Evolutionary conservation across 2,797 vertebrate genomes (phyloP).

Genomic region (Megaceryle alcyon): DNA sequence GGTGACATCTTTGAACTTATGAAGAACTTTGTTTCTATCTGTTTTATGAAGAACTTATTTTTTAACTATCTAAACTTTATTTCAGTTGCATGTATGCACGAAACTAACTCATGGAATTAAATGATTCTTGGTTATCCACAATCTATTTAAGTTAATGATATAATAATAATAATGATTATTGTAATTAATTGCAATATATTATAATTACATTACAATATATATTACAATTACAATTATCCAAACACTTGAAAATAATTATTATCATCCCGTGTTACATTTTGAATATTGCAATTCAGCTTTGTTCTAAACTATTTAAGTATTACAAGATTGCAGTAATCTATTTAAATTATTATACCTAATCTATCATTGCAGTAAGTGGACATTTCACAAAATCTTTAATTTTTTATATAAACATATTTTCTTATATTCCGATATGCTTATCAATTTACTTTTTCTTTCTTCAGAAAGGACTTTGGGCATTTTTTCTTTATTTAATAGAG

Average conservation of each 20-base stretch:
- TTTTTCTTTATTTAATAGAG: not conserved
- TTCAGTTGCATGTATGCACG: not conserved
- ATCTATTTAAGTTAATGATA: not conserved
- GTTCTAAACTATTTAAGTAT: not conserved
- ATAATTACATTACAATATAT: slow-evolving; percentile 3
- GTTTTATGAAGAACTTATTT: not conserved
- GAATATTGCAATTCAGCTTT: not conserved
- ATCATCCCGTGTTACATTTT: not conserved
- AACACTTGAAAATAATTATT: not conserved
- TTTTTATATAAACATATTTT: not conserved
- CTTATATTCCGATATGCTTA: not conserved
- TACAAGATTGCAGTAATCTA: not conserved
- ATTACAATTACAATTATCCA: not conserved
- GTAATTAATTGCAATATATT: not conserved
- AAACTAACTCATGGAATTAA: not conserved
- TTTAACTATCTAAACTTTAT: not conserved
- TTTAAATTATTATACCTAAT: not conserved
- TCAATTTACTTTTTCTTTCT: not conserved
- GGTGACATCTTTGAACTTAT: not conserved
- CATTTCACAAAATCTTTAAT: not conserved
- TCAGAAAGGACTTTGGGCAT: not conserved
- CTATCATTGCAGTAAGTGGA: not conserved
- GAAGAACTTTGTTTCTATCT: not conserved
- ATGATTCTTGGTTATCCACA: not conserved
- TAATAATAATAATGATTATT: not conserved